phyloP scores from a whole-genome alignment of 2,888 invertebrate species.

The Drosophila cognata region DNA sequence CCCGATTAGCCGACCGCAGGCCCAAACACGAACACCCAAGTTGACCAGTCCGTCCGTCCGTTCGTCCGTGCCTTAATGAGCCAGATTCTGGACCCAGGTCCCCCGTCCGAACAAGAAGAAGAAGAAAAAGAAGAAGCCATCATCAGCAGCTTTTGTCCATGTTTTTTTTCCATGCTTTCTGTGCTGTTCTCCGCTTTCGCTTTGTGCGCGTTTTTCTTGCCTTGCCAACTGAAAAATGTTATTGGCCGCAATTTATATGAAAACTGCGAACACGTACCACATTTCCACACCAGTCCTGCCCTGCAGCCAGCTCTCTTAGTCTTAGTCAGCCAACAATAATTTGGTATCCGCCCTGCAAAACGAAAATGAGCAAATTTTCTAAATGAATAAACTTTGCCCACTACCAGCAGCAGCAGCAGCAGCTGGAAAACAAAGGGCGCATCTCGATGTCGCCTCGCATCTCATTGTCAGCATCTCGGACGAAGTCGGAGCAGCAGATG shows the following conservation, averaged over 20 bases:
- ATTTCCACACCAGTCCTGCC: conserved; percentile 34
- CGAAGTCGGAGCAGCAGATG: conserved; percentile 24
- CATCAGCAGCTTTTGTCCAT: conserved; percentile 80
- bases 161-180: conserved; percentile 39
- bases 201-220: conserved; percentile 73
- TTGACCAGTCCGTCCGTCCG: conserved; percentile 40
- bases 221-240: conserved; percentile 78
- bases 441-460: conserved; percentile 64
- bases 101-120: background rate
- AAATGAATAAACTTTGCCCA: conserved; percentile 81
- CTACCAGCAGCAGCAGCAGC: conserved; percentile 23
- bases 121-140: conserved; percentile 65
- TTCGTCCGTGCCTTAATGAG: conserved; percentile 75
- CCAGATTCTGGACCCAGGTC: conserved; percentile 56
- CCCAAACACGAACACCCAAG: conserved; percentile 53
- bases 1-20: conserved; percentile 47
- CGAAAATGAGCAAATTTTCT: conserved; percentile 82
- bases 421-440: conserved; percentile 59
- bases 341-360: conserved; percentile 59
- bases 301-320: background rate
- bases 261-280: conserved; percentile 75
- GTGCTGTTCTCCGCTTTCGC: conserved; percentile 55
- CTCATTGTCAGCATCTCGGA: conserved; percentile 57
- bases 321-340: conserved; percentile 55
- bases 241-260: conserved; percentile 82